Percentiles rank a stretch among this genome's conserved stretches.
These are phyloP conservation scores for Drosophila quinaria DNA, from an alignment of 2,888 invertebrate genomes.

Conservation along the genomic window DNA sequence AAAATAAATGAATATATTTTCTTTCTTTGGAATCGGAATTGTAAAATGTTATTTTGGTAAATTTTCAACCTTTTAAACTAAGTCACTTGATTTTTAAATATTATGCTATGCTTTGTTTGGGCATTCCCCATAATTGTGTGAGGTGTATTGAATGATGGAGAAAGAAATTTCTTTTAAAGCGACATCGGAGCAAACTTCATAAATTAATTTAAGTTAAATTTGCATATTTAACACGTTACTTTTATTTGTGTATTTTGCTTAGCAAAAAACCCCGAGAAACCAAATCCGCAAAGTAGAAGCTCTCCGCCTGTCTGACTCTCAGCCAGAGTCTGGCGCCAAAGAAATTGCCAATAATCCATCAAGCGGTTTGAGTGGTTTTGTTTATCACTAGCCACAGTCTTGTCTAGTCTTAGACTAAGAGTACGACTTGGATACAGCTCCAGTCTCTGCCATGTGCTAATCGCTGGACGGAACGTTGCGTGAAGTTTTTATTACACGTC, in stretches of 20 bases:
- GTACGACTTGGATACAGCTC: slow-evolving; percentile 16
- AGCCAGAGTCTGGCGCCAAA: slow-evolving; percentile 72
- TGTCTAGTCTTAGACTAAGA: neutral
- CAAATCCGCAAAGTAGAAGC: slow-evolving; percentile 66
- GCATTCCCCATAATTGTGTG: slow-evolving; percentile 64
- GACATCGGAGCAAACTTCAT: slow-evolving; percentile 42
- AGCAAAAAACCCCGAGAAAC: slow-evolving; percentile 46
- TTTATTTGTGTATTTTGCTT: slow-evolving; percentile 28
- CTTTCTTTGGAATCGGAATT: neutral
- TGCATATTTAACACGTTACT: slow-evolving; percentile 69
- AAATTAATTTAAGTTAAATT: slow-evolving; percentile 64
- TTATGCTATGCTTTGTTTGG: slow-evolving; percentile 29
- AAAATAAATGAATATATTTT: neutral
- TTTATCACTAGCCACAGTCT: slow-evolving; percentile 37
- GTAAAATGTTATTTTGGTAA: neutral
- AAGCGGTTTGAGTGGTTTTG: slow-evolving; percentile 57
- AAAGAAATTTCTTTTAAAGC: slow-evolving; percentile 63
- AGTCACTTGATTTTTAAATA: neutral
- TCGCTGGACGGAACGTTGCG: slow-evolving; percentile 56
- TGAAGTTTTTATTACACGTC: slow-evolving; percentile 72
- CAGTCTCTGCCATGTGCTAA: slow-evolving; percentile 66
- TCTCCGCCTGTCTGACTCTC: neutral
- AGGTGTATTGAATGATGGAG: slow-evolving; percentile 22
- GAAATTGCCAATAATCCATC: slow-evolving; percentile 78
- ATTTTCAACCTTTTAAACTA: neutral